Evolutionary conservation across 2,888 invertebrate genomes (phyloP).

Genomic region (Mesopsocus fuscifrons): DNA sequence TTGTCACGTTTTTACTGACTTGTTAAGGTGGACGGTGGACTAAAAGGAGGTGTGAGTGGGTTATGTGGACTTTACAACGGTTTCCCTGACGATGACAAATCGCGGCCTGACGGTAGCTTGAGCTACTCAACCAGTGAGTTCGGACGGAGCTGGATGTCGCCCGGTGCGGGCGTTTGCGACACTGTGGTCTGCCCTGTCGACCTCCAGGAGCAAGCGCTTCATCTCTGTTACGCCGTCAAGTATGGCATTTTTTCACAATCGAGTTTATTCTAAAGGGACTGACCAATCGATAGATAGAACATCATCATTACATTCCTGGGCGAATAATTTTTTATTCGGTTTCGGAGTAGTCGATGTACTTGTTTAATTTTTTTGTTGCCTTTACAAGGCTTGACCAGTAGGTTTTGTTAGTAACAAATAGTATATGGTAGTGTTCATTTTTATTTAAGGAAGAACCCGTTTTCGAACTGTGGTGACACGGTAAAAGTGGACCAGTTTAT

Average conservation of each 20-base stretch:
- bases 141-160: conserved; percentile 47
- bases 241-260: conserved; percentile 27
- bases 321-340: no score
- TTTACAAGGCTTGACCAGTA: no score
- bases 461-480: conserved; percentile 40
- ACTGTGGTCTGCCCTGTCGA: conserved; percentile 38
- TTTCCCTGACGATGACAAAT: conserved; percentile 42
- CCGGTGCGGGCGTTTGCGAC: conserved; percentile 29
- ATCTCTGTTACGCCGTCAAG: conserved; percentile 47
- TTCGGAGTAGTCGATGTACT: no score
- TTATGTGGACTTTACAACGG: conserved; percentile 63
- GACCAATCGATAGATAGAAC: no score
- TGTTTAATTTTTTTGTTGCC: no score
- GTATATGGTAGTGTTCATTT: no score
- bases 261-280: no score
- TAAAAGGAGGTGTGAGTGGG: conserved; percentile 47
- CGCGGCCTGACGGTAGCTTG: conserved; percentile 42
- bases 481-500: conserved; percentile 48
- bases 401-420: no score
- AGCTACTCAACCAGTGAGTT: conserved; percentile 47
- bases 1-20: no score
- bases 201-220: conserved; percentile 41
- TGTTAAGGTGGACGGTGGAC: conserved; percentile 33
- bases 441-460: conserved; percentile 30
- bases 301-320: no score